Percentiles rank a stretch among this genome's conserved stretches.
phyloP scores from a whole-genome alignment of 2,113 vertebrate species.

The Callionymus lyra region DNA sequence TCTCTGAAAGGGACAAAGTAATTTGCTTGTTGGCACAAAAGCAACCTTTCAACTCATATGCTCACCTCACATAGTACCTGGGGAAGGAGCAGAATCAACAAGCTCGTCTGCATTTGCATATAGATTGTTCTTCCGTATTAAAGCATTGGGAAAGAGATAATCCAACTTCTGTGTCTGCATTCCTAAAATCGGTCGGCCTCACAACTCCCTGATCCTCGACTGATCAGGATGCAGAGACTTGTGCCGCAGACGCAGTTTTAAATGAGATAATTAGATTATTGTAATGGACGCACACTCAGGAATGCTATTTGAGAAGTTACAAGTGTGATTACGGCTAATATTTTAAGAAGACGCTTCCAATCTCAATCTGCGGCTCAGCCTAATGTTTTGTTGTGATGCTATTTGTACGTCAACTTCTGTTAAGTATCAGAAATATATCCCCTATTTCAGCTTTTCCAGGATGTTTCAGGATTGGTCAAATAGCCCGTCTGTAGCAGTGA shows the following conservation, averaged over 20 bases:
- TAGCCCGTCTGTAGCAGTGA: too few species aligned
- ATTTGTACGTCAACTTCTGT: too few species aligned
- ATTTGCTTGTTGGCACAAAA: constrained; percentile 11
- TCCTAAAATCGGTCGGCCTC: too few species aligned
- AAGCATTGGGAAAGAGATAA: constrained; percentile 20
- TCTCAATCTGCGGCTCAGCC: too few species aligned
- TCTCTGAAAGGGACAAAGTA: too few species aligned
- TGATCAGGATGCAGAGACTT: not conserved
- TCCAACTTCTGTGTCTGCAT: constrained; percentile 12
- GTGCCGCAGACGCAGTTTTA: constrained; percentile 2
- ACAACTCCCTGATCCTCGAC: too few species aligned
- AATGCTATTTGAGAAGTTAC: not conserved
- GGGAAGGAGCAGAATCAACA: constrained; percentile 29
- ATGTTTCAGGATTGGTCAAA: too few species aligned
- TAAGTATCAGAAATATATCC: too few species aligned
- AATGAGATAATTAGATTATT: not conserved
- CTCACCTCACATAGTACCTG: constrained; percentile 26
- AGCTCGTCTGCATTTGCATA: constrained; percentile 55
- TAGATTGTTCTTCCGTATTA: constrained; percentile 46
- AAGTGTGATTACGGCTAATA: not conserved
- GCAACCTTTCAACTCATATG: constrained; percentile 37
- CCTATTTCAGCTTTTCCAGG: too few species aligned
- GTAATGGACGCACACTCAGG: too few species aligned
- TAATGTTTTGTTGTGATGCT: too few species aligned
- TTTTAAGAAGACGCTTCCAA: too few species aligned